Conservation (phyloP, 2,113 vertebrate species). For the Corydoras maculifer region DNA sequence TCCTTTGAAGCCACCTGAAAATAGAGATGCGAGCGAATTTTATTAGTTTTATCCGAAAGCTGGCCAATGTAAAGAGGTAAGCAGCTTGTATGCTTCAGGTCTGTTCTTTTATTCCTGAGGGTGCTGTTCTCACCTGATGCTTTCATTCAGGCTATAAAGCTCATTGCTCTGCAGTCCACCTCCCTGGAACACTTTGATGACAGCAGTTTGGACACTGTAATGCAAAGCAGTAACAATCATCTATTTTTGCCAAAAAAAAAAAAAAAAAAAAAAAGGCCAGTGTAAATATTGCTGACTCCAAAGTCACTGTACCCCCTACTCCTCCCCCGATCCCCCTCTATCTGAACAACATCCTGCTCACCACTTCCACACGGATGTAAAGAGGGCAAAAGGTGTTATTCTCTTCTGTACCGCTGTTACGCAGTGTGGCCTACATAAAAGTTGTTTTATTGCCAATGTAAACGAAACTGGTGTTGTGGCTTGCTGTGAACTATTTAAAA, state of each 20-base stretch:
- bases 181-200: slow-evolving; percentile 92
- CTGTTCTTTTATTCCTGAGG: background rate
- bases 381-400: slow-evolving; percentile 17
- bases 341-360: slow-evolving; percentile 51
- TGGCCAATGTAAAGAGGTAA: too few relatives aligned
- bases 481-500: too few relatives aligned
- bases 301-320: slow-evolving; percentile 15
- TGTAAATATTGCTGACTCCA: slow-evolving; percentile 19
- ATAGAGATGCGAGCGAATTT: slow-evolving; percentile 33
- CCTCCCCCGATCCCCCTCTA: background rate
- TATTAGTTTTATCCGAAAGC: too few relatives aligned
- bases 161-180: slow-evolving; percentile 81
- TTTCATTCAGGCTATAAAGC: slow-evolving; percentile 86
- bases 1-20: slow-evolving; percentile 83
- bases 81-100: too few relatives aligned
- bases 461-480: too few relatives aligned
- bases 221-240: slow-evolving; percentile 24
- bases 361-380: slow-evolving; percentile 37
- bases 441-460: too few relatives aligned
- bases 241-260: background rate
- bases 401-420: background rate
- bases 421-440: background rate
- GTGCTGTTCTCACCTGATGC: slow-evolving; percentile 74
- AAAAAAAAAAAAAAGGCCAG: background rate
- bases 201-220: slow-evolving; percentile 84